These are phyloP conservation scores for Andrena marginata DNA, from an alignment of 2,888 invertebrate genomes.

Conservation along the genomic window DNA sequence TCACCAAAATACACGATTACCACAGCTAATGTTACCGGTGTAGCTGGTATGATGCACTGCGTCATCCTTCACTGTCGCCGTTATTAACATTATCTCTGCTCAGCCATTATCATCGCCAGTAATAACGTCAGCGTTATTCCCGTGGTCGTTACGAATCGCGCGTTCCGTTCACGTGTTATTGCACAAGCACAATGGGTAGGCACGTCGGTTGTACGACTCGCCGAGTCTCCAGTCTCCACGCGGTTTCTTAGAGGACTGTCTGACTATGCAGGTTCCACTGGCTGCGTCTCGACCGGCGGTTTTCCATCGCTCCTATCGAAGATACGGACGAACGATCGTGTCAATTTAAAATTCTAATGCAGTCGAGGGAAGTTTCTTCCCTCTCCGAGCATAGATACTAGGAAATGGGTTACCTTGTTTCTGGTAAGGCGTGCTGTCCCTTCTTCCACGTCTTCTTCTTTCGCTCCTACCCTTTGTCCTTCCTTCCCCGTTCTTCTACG, in stretches of 20 bases:
- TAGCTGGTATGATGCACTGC: background rate
- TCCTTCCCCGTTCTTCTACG: conserved; percentile 21
- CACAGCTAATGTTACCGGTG: background rate
- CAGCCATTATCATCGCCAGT: conserved; percentile 13
- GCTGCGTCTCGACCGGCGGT: background rate
- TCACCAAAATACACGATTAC: background rate
- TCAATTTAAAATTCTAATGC: conserved; percentile 82
- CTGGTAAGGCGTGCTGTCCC: conserved; percentile 5
- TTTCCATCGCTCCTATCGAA: conserved; percentile 13
- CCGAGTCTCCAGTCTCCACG: background rate
- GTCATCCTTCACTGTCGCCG: conserved; percentile 43
- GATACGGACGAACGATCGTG: conserved; percentile 54
- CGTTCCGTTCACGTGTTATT: conserved; percentile 36
- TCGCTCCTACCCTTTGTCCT: conserved; percentile 9
- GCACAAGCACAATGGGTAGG: background rate
- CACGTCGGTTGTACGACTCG: background rate
- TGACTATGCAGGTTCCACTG: conserved; percentile 37
- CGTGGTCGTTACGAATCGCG: conserved; percentile 18
- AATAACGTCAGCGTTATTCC: conserved; percentile 30
- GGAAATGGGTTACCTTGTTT: conserved; percentile 70
- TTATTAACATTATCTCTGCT: conserved; percentile 31
- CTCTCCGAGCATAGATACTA: conserved; percentile 48
- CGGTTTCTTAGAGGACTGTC: background rate
- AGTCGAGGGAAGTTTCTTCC: conserved; percentile 65
- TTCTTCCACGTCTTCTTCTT: conserved; percentile 1